A percentile compares a stretch with the other conserved stretches of the same genome.
These are phyloP conservation scores for Platanista minor DNA, from an alignment of 2,113 vertebrate genomes.

Conservation along the genomic window DNA sequence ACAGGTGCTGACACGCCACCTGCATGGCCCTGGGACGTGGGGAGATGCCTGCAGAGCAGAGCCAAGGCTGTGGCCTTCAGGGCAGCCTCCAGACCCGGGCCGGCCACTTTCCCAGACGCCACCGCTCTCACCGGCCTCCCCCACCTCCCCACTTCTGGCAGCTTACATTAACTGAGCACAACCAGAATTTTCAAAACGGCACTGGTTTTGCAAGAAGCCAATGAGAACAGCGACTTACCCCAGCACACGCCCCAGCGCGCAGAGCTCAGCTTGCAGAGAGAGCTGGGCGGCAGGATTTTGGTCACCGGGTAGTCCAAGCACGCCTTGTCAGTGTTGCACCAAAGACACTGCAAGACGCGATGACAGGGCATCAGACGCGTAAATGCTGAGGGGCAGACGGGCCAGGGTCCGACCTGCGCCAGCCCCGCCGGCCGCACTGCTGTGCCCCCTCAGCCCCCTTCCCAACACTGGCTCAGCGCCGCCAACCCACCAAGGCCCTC, in stretches of 20 bases:
- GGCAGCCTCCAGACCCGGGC: neutral
- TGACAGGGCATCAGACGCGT: rapidly evolving
- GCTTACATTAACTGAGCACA: neutral
- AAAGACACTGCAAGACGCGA: constrained; percentile 87
- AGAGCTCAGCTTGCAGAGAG: constrained; percentile 86
- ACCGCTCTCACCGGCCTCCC: rapidly evolving
- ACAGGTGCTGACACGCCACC: neutral
- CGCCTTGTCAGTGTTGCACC: constrained; percentile 85
- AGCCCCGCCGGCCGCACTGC: rapidly evolving
- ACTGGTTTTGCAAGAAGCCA: neutral
- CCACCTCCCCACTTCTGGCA: neutral
- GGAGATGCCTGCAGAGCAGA: rapidly evolving
- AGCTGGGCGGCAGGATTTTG: constrained; percentile 85
- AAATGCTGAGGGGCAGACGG: neutral
- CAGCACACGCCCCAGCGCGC: constrained; percentile 96
- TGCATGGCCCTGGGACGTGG: rapidly evolving
- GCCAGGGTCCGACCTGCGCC: neutral
- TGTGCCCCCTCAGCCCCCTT: neutral
- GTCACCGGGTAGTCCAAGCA: constrained; percentile 89
- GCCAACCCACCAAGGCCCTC: neutral
- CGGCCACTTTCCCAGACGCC: no score
- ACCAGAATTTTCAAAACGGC: neutral
- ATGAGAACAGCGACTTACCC: constrained; percentile 83
- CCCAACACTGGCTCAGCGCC: neutral
- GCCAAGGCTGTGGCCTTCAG: rapidly evolving